Percentiles rank a stretch among this genome's conserved stretches.
Conservation (phyloP, 1,140 invertebrate species). For the Pollicipes pollicipes region DNA sequence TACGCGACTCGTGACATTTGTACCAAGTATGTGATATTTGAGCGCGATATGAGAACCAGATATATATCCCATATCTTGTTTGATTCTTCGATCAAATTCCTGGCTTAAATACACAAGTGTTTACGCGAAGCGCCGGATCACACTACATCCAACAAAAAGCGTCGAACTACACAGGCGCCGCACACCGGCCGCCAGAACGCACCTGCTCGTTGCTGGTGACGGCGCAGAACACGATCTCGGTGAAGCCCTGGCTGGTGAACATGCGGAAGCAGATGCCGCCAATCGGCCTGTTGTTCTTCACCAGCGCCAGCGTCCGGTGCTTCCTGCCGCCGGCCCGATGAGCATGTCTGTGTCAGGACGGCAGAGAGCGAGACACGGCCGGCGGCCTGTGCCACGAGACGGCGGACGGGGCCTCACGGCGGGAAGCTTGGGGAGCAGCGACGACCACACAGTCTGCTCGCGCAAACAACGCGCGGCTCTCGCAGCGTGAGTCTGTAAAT, state of each 20-base stretch:
- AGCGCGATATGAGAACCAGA: not conserved
- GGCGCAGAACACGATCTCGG: constrained; percentile 97
- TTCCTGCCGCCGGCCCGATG: constrained; percentile 42
- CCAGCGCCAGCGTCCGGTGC: constrained; percentile 78
- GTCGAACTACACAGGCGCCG: too few species aligned
- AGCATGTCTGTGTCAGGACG: not conserved
- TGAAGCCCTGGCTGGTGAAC: constrained; percentile 77
- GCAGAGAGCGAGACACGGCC: not conserved
- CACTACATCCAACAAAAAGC: too few species aligned
- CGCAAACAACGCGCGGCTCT: too few species aligned
- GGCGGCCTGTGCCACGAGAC: not conserved
- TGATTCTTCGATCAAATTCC: too few species aligned
- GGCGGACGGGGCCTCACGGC: not conserved
- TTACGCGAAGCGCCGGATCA: too few species aligned
- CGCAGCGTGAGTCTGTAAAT: too few species aligned
- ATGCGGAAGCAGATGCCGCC: constrained; percentile 96
- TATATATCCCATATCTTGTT: too few species aligned
- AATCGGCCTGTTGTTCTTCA: constrained; percentile 82
- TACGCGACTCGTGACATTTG: too few species aligned
- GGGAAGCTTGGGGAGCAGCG: not conserved
- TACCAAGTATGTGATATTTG: not conserved
- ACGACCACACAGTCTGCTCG: too few species aligned
- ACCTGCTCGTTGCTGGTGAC: constrained; percentile 92
- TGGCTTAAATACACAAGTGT: too few species aligned
- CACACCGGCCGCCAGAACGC: not conserved